Evolutionary conservation across 1,140 invertebrate genomes (phyloP).

Genomic region (Rhagoletis pomonella): DNA sequence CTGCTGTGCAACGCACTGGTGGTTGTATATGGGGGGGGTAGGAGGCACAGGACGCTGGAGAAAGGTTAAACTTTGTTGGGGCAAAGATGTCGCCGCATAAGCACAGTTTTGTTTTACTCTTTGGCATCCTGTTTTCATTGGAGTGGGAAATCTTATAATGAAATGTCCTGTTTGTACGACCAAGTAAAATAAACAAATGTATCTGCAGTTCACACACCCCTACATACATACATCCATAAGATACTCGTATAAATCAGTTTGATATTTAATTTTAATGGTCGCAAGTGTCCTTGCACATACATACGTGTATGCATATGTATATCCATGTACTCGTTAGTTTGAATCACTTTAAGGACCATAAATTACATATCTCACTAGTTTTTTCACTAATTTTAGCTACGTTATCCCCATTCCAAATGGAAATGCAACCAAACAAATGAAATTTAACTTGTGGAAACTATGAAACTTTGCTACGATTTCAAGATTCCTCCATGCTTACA

Average conservation of each 20-base stretch:
- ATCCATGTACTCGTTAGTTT: too few relatives aligned
- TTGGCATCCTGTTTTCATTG: not conserved
- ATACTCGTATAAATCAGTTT: not conserved
- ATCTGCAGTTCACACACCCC: not conserved
- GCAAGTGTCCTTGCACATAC: not conserved
- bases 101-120: not conserved
- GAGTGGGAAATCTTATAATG: constrained; percentile 16
- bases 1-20: not conserved
- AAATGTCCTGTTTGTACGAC: not conserved
- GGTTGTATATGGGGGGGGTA: not conserved
- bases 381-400: too few relatives aligned
- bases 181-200: not conserved
- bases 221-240: not conserved
- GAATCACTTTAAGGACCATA: too few relatives aligned
- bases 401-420: too few relatives aligned
- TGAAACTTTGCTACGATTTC: too few relatives aligned
- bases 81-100: not conserved
- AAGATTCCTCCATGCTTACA: too few relatives aligned
- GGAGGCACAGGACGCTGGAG: not conserved
- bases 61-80: not conserved
- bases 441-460: too few relatives aligned
- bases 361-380: too few relatives aligned
- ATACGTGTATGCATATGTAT: too few relatives aligned
- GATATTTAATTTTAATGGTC: constrained; percentile 41
- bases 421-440: too few relatives aligned